These are phyloP conservation scores for Cirrhinus molitorella DNA, from an alignment of 2,797 vertebrate species.

Conservation along the genomic window DNA sequence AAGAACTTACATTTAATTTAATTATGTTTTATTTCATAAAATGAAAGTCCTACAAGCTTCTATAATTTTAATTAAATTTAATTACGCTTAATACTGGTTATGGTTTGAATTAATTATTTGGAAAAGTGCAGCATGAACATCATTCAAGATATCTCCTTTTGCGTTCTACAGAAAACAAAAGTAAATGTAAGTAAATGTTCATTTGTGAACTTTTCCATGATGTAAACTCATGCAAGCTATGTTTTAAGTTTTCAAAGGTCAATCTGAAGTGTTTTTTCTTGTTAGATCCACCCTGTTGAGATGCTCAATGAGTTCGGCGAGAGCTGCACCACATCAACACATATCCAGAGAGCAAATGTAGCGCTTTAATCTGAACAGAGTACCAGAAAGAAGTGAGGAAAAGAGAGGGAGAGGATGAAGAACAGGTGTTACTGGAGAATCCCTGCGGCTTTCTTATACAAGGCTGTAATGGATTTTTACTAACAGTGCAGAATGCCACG, in stretches of 20 bases:
- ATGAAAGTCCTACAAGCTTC: no score
- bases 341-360: slow-evolving; percentile 50
- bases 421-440: slow-evolving; percentile 58
- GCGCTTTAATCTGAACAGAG: slow-evolving; percentile 53
- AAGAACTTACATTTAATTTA: no score
- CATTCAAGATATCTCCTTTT: not conserved
- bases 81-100: not conserved
- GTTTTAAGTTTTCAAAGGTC: slow-evolving; percentile 18
- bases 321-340: slow-evolving; percentile 17
- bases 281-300: slow-evolving; percentile 13
- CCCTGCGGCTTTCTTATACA: slow-evolving; percentile 46
- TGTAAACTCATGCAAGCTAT: not conserved
- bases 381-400: not conserved
- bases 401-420: slow-evolving; percentile 35
- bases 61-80: not conserved
- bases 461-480: slow-evolving; percentile 60
- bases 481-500: slow-evolving; percentile 59
- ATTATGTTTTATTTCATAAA: no score
- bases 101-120: no score
- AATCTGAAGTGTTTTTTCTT: slow-evolving; percentile 6
- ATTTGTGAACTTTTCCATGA: not conserved
- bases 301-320: slow-evolving; percentile 16
- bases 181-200: not conserved
- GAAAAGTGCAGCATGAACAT: not conserved
- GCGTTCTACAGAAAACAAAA: not conserved